A percentile compares a stretch with the other conserved stretches of the same genome.
phyloP scores from a whole-genome alignment of 1,140 invertebrate genomes.

The Andricus grossulariae region DNA sequence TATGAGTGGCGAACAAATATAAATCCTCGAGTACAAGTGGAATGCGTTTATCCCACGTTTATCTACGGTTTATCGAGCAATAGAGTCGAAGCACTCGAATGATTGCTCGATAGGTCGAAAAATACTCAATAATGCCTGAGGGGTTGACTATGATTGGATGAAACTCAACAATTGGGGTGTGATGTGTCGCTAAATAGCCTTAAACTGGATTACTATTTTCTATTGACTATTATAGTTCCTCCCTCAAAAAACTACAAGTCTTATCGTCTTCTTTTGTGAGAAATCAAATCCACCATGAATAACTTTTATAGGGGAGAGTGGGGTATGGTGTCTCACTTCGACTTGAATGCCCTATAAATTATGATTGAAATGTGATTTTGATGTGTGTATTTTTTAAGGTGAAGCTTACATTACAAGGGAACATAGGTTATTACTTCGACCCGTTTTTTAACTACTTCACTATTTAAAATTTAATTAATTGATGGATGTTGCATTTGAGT shows the following conservation, averaged over 20 bases:
- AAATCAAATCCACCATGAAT: background rate
- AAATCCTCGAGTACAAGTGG: slow-evolving; percentile 46
- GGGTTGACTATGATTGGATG: slow-evolving; percentile 55
- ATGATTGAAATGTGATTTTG: too few relatives aligned
- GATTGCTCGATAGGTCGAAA: slow-evolving; percentile 66
- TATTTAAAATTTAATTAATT: too few relatives aligned
- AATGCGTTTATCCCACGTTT: slow-evolving; percentile 57
- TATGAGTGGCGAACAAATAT: slow-evolving; percentile 50
- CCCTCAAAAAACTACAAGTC: background rate
- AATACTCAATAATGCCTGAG: slow-evolving; percentile 54
- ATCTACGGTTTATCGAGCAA: slow-evolving; percentile 52
- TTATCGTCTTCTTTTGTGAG: background rate
- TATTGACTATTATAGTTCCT: slow-evolving; percentile 37
- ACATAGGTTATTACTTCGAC: too few relatives aligned
- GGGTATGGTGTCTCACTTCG: background rate
- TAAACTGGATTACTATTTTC: slow-evolving; percentile 55
- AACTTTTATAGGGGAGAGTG: background rate
- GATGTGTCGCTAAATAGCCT: slow-evolving; percentile 61
- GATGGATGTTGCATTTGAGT: too few relatives aligned
- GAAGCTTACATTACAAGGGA: too few relatives aligned
- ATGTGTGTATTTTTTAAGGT: too few relatives aligned
- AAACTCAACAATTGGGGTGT: slow-evolving; percentile 47
- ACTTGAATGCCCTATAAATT: too few relatives aligned
- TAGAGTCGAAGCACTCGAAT: slow-evolving; percentile 43
- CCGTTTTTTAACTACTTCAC: too few relatives aligned